These are phyloP conservation scores for Heliornis fulica DNA, from an alignment of 2,113 vertebrate genomes.

Conservation along the genomic window DNA sequence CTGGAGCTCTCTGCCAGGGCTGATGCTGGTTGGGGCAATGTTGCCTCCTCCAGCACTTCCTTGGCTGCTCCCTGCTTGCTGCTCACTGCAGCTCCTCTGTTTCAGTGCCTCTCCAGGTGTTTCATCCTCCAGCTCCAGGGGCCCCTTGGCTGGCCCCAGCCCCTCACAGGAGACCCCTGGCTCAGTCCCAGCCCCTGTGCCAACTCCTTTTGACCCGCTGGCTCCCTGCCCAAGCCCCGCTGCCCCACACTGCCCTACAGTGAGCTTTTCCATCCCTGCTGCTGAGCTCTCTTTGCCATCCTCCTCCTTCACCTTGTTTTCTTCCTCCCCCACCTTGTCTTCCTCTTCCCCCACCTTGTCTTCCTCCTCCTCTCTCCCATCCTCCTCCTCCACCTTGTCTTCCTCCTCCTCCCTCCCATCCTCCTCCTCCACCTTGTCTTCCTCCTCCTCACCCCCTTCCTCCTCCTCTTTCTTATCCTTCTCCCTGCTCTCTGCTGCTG, in stretches of 20 bases:
- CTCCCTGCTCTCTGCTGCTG: background rate
- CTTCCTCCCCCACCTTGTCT: accelerated
- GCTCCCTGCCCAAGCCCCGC: background rate
- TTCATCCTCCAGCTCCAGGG: background rate
- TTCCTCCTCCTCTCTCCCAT: accelerated
- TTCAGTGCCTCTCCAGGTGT: background rate
- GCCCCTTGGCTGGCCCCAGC: background rate
- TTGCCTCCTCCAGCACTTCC: background rate
- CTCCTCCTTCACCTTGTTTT: accelerated
- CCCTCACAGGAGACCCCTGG: background rate
- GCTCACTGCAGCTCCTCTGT: background rate
- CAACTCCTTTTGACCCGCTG: background rate
- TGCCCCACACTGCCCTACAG: background rate
- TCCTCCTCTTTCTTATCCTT: background rate
- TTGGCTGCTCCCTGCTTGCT: accelerated
- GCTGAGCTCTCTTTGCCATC: background rate
- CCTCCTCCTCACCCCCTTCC: background rate
- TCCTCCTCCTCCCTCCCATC: background rate
- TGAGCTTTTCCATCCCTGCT: background rate
- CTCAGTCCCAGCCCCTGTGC: background rate
- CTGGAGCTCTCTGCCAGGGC: background rate
- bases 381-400: background rate
- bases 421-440: background rate
- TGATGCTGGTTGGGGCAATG: background rate
- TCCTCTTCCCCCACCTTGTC: accelerated